Base-by-base conservation (phyloP, 2,113 vertebrate species). In the Syrmaticus mikado region DNA sequence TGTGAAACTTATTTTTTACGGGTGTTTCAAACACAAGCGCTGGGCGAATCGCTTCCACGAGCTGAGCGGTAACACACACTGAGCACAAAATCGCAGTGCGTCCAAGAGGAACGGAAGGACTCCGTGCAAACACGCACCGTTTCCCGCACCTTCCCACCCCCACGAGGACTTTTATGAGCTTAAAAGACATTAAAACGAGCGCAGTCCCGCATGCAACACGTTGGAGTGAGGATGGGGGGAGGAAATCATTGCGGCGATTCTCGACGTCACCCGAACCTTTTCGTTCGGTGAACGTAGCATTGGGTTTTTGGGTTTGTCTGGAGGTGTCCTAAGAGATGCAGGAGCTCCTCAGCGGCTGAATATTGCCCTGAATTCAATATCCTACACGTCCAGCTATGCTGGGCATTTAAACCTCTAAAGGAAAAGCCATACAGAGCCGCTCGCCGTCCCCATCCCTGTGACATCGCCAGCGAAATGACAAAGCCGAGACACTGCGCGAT, bases 361-460 rank as follows among this genome's bases (percentile, higher is more conserved):
- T 12, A 34, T 18, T 18, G n/a, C 7, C 28, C n/a, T 66, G 18
- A 66, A 43, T 50, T 41, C 25, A 3, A 34, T 4, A 48, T 12
- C 5, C 7, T 5, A 3, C 65, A 7, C 6, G 1, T 14, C 1
- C 7, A 7, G 16, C 27, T 2, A 27, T 73, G 7, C 3, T 13
- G 6, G 8, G 0, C 4, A 1, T 38, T 30, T 90, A 53, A 19
- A 18, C 6, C 43, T 17, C n/a, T 11, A 0, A 1, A n/a, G 13
- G 50, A 15, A 68, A 68, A 83, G 13, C 9, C 25, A 5, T 18
- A 10, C 43, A 20, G 22, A 34, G 4, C 15, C 12, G 0, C 45
- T 70, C 10, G 3, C 61, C 52, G 6, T 6, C 53, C 67, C 6
- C 0, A 2, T 14, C 9, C 75, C 45, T n/a, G 11, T 2, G n/a